phyloP scores from a whole-genome alignment of 1,140 invertebrate genomes.

The Drosophila kikkawai region DNA sequence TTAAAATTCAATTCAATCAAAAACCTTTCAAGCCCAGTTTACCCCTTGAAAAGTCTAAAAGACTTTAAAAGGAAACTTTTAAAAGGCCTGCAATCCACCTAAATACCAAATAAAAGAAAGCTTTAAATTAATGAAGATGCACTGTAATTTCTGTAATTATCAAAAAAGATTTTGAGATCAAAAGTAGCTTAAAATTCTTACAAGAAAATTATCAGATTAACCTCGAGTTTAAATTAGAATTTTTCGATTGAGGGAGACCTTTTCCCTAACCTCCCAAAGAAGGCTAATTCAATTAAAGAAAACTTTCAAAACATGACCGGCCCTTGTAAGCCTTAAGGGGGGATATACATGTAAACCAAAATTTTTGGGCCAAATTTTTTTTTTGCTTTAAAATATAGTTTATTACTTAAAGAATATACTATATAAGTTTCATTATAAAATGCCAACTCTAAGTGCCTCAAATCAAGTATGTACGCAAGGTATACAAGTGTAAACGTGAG shows the following conservation, averaged over 20 bases:
- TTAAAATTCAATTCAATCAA: slow-evolving; percentile 1
- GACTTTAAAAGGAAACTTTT: neutral
- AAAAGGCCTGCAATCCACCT: neutral
- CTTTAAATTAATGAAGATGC: neutral
- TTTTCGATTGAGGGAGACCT: slow-evolving; percentile 22
- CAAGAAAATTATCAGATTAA: slow-evolving; percentile 8
- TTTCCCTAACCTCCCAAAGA: slow-evolving; percentile 7
- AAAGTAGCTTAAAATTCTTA: neutral
- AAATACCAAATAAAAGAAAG: slow-evolving; percentile 2
- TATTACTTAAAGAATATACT: too few species aligned
- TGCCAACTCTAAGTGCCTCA: too few species aligned
- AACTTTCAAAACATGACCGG: slow-evolving; percentile 66
- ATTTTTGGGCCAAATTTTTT: too few species aligned
- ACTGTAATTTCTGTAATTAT: slow-evolving; percentile 3
- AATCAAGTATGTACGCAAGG: too few species aligned
- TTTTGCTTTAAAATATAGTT: too few species aligned
- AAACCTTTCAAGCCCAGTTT: too few species aligned
- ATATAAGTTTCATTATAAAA: too few species aligned
- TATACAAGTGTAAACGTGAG: too few species aligned
- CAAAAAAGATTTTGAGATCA: neutral
- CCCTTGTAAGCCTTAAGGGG: slow-evolving; percentile 48
- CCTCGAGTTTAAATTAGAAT: slow-evolving; percentile 25
- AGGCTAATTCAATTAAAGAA: slow-evolving; percentile 71
- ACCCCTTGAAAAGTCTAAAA: too few species aligned
- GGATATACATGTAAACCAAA: too few species aligned